Evolutionary conservation across 2,888 invertebrate genomes (phyloP), one percentile per base, ranked within the genome.

Genomic region (Teleiodes luculella): DNA sequence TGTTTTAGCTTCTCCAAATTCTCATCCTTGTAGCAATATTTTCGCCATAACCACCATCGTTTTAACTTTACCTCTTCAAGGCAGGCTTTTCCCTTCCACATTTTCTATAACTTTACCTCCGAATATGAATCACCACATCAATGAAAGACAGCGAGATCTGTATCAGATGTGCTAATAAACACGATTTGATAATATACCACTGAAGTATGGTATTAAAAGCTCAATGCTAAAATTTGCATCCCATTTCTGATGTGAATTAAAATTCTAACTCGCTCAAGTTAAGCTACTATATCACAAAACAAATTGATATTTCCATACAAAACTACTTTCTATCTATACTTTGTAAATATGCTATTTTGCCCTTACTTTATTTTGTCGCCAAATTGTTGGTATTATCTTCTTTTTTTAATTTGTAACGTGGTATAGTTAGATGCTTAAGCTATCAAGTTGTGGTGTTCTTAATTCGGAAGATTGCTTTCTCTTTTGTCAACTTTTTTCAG

Each of bases 1-100:
- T 83, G 76, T 80, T 83, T 79, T 80, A 82, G 78, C 79, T 75
- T 82, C 76, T 73, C 72, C n/a, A 67, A 69, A 68, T 75, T 81
- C 75, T 73, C 72, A 67, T 68, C 68, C 64, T 70, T 59, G 10
- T 60, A 66, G 61, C 66, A 61, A 61, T 28, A 43, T 52, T 59
- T 56, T 57, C 55, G 61, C 61, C 62, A 24, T 62, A 67, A 66
- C 64, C 64, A 57, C 60, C 56, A 36, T 43, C 3, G 24, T 24
- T 24, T 24, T 33, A 49, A 52, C 66, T 61, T 61, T 56, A 51
- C 63, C 55, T 54, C 57, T 53, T 64, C 76, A 80, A 79, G 78
- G 76, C 79, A 74, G 39, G 39, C 37, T 51, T 16, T 31, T 31
- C 35, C 14, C 13, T 62, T 56, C 24, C 24, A 24, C 24, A 24